Conservation (phyloP, 2,797 vertebrate species). For the Sebastes cheni region DNA sequence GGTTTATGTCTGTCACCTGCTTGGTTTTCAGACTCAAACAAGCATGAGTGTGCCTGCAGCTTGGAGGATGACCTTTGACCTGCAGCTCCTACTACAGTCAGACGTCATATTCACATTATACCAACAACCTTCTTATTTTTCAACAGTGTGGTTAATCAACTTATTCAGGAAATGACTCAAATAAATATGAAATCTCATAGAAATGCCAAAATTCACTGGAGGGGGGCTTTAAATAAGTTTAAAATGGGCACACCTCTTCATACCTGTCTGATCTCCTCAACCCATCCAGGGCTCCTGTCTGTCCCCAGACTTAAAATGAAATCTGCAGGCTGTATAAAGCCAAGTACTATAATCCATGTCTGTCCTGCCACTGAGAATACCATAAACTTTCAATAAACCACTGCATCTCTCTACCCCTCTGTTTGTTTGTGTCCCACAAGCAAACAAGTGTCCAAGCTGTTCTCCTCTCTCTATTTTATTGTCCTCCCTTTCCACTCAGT, state of each 20-base stretch:
- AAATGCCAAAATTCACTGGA: no score
- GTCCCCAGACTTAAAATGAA: not conserved
- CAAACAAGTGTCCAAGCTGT: not conserved
- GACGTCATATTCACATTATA: no score
- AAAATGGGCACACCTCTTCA: not conserved
- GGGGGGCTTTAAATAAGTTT: not conserved
- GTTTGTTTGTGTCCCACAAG: not conserved
- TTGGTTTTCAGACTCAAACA: no score
- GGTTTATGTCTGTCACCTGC: no score
- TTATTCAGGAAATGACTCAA: no score
- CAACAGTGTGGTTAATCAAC: no score
- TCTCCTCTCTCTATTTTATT: not conserved
- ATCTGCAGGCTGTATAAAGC: not conserved
- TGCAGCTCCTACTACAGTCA: no score
- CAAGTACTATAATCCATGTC: not conserved
- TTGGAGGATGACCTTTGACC: no score
- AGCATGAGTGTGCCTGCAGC: no score
- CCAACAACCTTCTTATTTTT: no score
- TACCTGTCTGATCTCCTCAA: not conserved
- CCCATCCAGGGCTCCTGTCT: not conserved
- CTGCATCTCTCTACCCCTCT: not conserved
- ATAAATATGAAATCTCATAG: no score
- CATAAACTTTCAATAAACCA: not conserved
- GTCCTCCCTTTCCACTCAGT: not conserved
- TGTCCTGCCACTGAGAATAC: not conserved